Evolutionary conservation across 2,888 invertebrate species (phyloP).

Genomic region (Mayetiola destructor): DNA sequence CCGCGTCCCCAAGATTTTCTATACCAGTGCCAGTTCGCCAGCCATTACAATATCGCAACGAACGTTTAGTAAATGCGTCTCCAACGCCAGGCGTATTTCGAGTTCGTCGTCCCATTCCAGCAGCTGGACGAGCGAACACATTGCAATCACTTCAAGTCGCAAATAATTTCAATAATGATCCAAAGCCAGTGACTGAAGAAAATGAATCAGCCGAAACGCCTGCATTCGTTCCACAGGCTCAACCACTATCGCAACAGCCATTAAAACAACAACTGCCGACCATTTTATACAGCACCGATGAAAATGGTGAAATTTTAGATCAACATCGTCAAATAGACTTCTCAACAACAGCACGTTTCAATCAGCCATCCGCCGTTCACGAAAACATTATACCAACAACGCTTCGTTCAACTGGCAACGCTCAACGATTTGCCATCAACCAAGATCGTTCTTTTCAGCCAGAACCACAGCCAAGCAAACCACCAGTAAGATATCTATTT

Average conservation of each 20-base stretch:
- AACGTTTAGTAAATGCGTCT: slow-evolving; percentile 23
- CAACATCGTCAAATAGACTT: not conserved
- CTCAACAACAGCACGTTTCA: slow-evolving; percentile 19
- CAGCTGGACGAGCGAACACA: slow-evolving; percentile 29
- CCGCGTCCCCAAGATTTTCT: slow-evolving; percentile 45
- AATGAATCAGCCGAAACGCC: slow-evolving; percentile 46
- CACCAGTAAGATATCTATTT: not conserved
- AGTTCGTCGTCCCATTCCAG: slow-evolving; percentile 30
- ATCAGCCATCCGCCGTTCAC: not conserved
- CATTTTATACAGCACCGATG: not conserved
- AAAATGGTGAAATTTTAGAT: slow-evolving; percentile 7
- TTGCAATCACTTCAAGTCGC: slow-evolving; percentile 37
- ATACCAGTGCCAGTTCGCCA: slow-evolving; percentile 28
- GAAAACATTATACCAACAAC: not conserved
- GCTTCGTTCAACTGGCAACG: slow-evolving; percentile 13
- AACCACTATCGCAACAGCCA: slow-evolving; percentile 31
- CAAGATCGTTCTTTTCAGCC: slow-evolving; percentile 24
- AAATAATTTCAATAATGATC: slow-evolving; percentile 27
- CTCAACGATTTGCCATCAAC: slow-evolving; percentile 24
- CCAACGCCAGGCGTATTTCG: slow-evolving; percentile 23
- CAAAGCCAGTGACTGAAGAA: slow-evolving; percentile 54
- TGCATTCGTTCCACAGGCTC: slow-evolving; percentile 39
- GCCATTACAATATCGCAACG: slow-evolving; percentile 25
- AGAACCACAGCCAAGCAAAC: slow-evolving; percentile 22
- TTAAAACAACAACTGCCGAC: slow-evolving; percentile 24